Base-by-base conservation (phyloP, 2,888 invertebrate genomes). In the Erynnis tages region DNA sequence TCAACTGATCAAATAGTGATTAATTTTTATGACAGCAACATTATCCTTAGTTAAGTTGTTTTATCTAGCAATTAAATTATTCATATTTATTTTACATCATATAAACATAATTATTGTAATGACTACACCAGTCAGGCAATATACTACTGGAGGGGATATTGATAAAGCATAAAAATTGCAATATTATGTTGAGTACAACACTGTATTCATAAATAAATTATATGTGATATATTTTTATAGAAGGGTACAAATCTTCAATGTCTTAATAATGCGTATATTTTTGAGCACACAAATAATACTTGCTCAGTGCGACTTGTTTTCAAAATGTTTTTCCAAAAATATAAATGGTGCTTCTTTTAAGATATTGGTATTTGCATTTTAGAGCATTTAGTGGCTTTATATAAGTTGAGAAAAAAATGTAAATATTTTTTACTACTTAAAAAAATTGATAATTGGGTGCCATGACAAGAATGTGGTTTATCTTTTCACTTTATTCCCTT, bases 371-470 rank as follows among this genome's bases (percentile, higher is more conserved):
- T 81, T n/a, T 79, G 86, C 86, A 87, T 87, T 86, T 84, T 83
- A 81, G 79, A 78, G 86, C 86, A 87, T 87, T 87, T 87, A 84
- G 79, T 69, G 70, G 75, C 71, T 67, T 75, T 59, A 58, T 58
- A 62, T n/a, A 37, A 47, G 47, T 56, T 44, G 25, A 10, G 37
- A 50, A 61, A 66, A 69, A 67, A 63, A 60, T 73, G 72, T 76
- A 74, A 69, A 76, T 75, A 76, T 67, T 65, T 67, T 64, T 66
- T 68, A 60, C 55, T 56, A 62, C 62, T 58, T 60, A 53, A 56
- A 45, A 54, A 57, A 56, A 53, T 62, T 57, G 58, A 66, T 57
- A 54, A 65, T 66, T 62, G 62, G 79, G 79, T 80, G 80, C 79
- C 80, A 81, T 79, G 75, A 75, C 73, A 73, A 55, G 60, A 60